A percentile compares a stretch with the other conserved stretches of the same genome.
These are phyloP conservation scores for Labeo calbasu DNA, from an alignment of 2,797 vertebrate species.

Conservation along the genomic window DNA sequence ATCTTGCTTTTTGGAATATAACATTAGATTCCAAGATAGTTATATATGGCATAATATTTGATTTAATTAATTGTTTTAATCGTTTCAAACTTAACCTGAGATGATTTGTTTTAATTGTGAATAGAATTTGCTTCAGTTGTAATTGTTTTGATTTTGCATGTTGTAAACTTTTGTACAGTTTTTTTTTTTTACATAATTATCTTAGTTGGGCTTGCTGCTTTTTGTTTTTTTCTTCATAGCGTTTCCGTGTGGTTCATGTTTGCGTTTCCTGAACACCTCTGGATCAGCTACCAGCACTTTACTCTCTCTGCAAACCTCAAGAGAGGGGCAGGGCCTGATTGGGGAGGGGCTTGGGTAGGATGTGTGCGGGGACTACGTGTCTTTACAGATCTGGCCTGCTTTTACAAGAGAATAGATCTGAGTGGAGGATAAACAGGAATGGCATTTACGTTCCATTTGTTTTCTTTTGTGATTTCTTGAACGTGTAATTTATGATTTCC, in stretches of 20 bases:
- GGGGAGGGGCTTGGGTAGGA: constrained; percentile 1
- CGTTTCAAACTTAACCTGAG: constrained; percentile 3
- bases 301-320: constrained; percentile 30
- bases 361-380: neutral
- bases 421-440: constrained; percentile 1
- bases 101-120: constrained; percentile 15
- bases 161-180: constrained; percentile 46
- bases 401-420: neutral
- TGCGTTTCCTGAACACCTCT: constrained; percentile 40
- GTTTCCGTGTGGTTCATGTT: constrained; percentile 39
- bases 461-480: constrained; percentile 32
- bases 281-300: constrained; percentile 51
- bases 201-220: constrained; percentile 57
- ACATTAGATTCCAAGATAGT: constrained; percentile 8
- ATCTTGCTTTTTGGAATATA: constrained; percentile 40
- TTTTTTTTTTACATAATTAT: constrained; percentile 52
- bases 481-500: constrained; percentile 49
- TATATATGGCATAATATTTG: neutral
- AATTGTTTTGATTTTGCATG: constrained; percentile 49
- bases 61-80: constrained; percentile 1
- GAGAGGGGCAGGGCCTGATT: neutral
- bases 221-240: constrained; percentile 54
- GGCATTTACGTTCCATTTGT: constrained; percentile 14
- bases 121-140: constrained; percentile 16
- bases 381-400: neutral